Conservation (phyloP, 2,888 invertebrate genomes). For the Patella pellucida region DNA sequence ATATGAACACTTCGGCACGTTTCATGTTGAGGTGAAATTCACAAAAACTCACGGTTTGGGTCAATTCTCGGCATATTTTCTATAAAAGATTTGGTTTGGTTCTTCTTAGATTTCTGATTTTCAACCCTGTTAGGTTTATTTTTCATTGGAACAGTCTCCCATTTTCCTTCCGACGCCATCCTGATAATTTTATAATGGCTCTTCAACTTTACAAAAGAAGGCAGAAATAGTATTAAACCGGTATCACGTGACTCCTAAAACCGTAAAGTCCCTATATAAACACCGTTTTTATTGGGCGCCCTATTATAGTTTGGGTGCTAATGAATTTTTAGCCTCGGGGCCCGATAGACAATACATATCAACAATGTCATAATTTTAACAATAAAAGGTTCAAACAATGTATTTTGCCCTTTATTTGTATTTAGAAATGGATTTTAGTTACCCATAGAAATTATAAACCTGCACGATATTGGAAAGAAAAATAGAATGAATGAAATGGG, state of each 20-base stretch:
- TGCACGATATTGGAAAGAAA: too few relatives aligned
- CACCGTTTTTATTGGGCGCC: too few relatives aligned
- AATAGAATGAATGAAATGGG: too few relatives aligned
- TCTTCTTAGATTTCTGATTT: constrained; percentile 40
- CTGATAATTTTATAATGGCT: constrained; percentile 15
- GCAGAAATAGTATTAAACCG: background rate
- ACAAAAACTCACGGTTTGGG: constrained; percentile 41
- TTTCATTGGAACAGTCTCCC: constrained; percentile 57
- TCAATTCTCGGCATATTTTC: constrained; percentile 58
- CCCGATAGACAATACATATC: too few relatives aligned
- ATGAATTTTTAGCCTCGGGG: too few relatives aligned
- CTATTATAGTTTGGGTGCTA: too few relatives aligned
- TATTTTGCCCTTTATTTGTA: too few relatives aligned
- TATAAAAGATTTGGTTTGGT: constrained; percentile 53
- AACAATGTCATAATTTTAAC: too few relatives aligned
- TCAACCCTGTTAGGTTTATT: constrained; percentile 49
- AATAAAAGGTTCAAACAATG: too few relatives aligned
- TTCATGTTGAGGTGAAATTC: background rate
- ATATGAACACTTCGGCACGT: too few relatives aligned
- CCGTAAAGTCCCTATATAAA: background rate
- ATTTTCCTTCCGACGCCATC: constrained; percentile 52
- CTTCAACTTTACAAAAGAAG: background rate
- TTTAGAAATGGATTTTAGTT: too few relatives aligned
- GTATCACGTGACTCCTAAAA: background rate
- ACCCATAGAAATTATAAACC: too few relatives aligned